phyloP scores from a whole-genome alignment of 2,797 vertebrate genomes.

The Lepidocolaptes lacrymiger region DNA sequence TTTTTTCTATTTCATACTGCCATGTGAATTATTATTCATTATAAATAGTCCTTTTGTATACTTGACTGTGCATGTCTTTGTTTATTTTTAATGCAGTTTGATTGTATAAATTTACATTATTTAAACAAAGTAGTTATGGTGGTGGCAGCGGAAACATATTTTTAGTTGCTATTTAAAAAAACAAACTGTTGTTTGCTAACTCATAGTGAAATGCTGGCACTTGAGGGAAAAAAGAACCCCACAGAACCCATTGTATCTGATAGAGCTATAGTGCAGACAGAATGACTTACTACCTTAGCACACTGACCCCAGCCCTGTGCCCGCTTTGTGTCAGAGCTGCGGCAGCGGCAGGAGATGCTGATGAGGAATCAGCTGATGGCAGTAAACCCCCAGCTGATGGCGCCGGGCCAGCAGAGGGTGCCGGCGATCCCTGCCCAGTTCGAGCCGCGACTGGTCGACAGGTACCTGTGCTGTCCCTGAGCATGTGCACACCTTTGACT shows the following conservation, averaged over 20 bases:
- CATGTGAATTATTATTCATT: neutral
- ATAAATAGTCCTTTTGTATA: neutral
- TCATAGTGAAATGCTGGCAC: neutral
- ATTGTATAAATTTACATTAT: neutral
- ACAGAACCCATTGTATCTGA: neutral
- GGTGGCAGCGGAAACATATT: neutral
- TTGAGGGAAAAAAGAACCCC: neutral
- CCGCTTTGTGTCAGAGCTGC: constrained; percentile 82
- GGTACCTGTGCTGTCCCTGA: constrained; percentile 71
- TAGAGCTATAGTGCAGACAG: neutral
- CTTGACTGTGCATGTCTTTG: neutral
- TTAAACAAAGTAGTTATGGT: neutral
- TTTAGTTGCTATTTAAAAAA: neutral
- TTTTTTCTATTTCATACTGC: neutral
- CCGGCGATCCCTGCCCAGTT: constrained; percentile 85
- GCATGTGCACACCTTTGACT: neutral
- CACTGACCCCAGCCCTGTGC: neutral
- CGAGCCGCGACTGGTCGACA: constrained; percentile 87
- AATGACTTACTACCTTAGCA: neutral
- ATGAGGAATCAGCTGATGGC: constrained; percentile 91
- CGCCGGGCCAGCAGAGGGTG: constrained; percentile 86
- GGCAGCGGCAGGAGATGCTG: constrained; percentile 88
- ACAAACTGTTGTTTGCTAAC: neutral
- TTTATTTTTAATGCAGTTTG: neutral
- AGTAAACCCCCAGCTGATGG: constrained; percentile 86